phyloP scores from a whole-genome alignment of 2,113 vertebrate genomes.

The Monopterus albus region DNA sequence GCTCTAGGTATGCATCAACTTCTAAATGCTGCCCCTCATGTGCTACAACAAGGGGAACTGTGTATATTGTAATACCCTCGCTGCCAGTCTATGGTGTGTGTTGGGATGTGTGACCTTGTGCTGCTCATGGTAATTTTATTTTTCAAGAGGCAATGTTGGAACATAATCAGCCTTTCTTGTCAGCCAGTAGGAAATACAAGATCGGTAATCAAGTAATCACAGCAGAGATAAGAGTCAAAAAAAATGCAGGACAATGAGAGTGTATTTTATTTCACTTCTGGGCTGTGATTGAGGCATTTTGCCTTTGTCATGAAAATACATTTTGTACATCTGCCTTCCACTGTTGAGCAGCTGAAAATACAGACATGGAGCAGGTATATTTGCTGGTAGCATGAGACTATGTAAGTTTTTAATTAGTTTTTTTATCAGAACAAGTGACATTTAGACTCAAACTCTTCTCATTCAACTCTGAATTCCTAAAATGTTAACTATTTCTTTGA shows the following conservation, averaged over 20 bases:
- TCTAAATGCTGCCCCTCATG: not conserved
- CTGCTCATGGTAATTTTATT: not conserved
- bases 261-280: not conserved
- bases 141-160: not conserved
- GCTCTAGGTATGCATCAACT: not conserved
- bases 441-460: too few species aligned
- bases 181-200: not conserved
- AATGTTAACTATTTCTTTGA: too few species aligned
- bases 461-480: too few species aligned
- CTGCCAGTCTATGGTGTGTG: not conserved
- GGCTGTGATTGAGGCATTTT: not conserved
- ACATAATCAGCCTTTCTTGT: not conserved
- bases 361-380: too few species aligned
- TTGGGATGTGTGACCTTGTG: not conserved
- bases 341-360: too few species aligned
- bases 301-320: not conserved
- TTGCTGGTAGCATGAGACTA: too few species aligned
- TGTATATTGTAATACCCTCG: not conserved
- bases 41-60: not conserved
- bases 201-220: not conserved
- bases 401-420: too few species aligned
- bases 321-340: not conserved
- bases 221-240: not conserved
- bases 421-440: too few species aligned
- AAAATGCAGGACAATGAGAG: not conserved